Evolutionary conservation across 2,113 vertebrate genomes (phyloP).

Genomic region (Phyllostomus hastatus): DNA sequence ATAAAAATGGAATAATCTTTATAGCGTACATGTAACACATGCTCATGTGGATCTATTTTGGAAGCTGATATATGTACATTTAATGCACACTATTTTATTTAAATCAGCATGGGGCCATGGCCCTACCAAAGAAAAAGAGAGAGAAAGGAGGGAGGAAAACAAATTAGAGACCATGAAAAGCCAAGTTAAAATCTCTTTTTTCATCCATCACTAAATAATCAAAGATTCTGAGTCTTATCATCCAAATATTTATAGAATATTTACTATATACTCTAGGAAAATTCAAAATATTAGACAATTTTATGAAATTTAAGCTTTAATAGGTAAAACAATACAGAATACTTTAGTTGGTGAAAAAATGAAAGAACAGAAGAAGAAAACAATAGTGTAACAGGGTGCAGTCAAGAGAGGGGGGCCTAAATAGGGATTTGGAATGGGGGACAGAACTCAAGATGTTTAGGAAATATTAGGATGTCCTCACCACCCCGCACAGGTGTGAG

Average conservation of each 20-base stretch:
- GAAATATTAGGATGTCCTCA: no score
- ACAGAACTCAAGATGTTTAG: no score
- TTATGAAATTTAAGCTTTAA: background rate
- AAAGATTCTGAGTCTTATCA: background rate
- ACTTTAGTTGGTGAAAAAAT: background rate
- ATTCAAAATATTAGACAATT: background rate
- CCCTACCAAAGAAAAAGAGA: background rate
- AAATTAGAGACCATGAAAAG: background rate
- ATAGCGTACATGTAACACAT: background rate
- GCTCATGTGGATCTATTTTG: background rate
- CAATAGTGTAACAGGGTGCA: no score
- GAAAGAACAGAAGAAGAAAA: background rate
- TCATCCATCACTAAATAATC: background rate
- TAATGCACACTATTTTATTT: background rate
- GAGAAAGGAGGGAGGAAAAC: background rate
- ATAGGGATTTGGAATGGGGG: no score
- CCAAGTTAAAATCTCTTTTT: background rate
- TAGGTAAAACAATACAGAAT: background rate
- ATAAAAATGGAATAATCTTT: background rate
- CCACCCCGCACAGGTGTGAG: no score
- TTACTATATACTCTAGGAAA: background rate
- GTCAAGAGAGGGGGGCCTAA: no score
- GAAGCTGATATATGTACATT: background rate
- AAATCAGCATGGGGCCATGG: background rate
- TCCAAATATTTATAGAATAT: background rate